Evolutionary conservation across 2,113 vertebrate genomes (phyloP), one percentile per base, ranked within the genome.

Genomic region (Urocynchramus pylzowi): DNA sequence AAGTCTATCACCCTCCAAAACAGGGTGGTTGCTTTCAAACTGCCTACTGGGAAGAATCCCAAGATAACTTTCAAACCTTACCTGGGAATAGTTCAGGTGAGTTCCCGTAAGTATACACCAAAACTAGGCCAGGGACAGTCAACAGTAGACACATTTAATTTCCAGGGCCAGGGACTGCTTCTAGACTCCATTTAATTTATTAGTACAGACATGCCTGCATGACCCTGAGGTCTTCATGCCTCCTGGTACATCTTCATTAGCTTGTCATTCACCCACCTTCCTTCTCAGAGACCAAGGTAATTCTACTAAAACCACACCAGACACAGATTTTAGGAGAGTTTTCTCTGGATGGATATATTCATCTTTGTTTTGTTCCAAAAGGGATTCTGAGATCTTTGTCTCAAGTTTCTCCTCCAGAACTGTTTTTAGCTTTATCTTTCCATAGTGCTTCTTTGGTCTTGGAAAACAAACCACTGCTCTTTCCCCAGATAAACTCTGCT

Each of bases 11-110:
- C 41, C 35, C 61, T 71, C 41, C 80, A 89, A 54, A 94, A 79
- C 33, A 93, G 18, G 28, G n/a, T 67, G 80, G 54, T 60, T 92
- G 47, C 60, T 91, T 95, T 89, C 76, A 92, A 84, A 81, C 28
- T 78, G 81, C 74, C 53, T 78, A 47, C 57, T 1, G 49, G 74
- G 69, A 89, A 82, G 50, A 89, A 82, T 52, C 74, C 70, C 87
- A 93, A 87, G 30, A 39, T 31, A 68, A 82, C 49, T 87, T 73
- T 74, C 54, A 91, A 54, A 60, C 41, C 76, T 79, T 49, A 95
- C 49, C 60, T 87, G 74, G n/a, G 77, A 95, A 82, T 18, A 89
- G 19, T 75, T 92, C 77, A 94, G 77, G 78, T 85, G 74, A 93
- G 31, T 93, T 95, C 87, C 57, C 0, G 1, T 71, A 91, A 86